phyloP scores from a whole-genome alignment of 2,797 vertebrate genomes.

The Limosa lapponica region DNA sequence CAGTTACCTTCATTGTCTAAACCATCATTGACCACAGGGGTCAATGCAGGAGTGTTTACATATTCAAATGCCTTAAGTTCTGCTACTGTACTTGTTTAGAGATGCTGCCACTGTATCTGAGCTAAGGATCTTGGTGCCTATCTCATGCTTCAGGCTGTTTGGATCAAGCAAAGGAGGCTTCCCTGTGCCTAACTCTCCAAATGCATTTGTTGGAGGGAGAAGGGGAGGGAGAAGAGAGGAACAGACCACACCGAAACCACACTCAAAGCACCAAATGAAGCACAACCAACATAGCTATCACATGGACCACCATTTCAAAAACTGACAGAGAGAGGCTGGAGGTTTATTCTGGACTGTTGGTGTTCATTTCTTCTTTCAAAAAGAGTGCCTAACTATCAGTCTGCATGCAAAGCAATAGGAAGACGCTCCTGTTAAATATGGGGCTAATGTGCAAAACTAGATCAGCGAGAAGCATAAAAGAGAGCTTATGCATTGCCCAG shows the following conservation, averaged over 20 bases:
- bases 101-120: not conserved
- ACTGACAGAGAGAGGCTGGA: not conserved
- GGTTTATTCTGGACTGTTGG: not conserved
- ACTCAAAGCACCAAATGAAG: not conserved
- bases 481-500: not conserved
- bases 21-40: not conserved
- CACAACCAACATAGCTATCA: not conserved
- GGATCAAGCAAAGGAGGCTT: not conserved
- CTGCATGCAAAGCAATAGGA: not conserved
- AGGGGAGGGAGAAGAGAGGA: not conserved
- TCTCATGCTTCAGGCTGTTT: not conserved
- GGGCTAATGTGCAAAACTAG: not conserved
- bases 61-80: not conserved
- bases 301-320: not conserved
- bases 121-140: not conserved
- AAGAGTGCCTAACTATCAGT: not conserved
- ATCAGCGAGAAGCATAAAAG: not conserved
- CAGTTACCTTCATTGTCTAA: not conserved
- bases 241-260: not conserved
- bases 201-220: not conserved
- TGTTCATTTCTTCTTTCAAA: not conserved
- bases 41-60: not conserved
- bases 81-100: not conserved
- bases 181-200: not conserved
- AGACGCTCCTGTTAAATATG: not conserved